Evolutionary conservation across 2,888 invertebrate species (phyloP), one percentile per base, ranked within the genome.

Genomic region (Drepanosiphum platanoidis): DNA sequence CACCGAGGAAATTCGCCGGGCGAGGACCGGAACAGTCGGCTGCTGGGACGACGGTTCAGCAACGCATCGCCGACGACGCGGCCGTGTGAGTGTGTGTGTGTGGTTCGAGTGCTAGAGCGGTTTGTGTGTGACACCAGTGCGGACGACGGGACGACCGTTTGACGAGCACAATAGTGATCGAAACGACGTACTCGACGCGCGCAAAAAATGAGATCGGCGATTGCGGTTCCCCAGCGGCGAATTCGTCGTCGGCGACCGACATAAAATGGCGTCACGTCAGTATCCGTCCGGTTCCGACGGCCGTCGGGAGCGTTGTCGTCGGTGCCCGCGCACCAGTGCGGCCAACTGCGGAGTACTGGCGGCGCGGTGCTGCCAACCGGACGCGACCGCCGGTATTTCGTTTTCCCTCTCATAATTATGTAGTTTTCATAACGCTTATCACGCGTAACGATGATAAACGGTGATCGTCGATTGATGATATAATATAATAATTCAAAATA

Each of bases 251-350:
- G 71, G 74, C 74, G 72, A 70, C 81, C 64, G 79, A 86, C 61
- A 68, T 86, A 82, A 77, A 86, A 78, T 86, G 86, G 80, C 86
- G 92, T 84, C 77, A 58, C 34, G 8, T 66, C 22, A 52, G 36
- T 52, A 5, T 3, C 22, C 52, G 52, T 82, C 84, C 75, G 84
- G 75, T 30, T 68, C 75, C 68, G n/a, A 34, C 64, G 74, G 27
- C 61, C 81, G 9, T 0, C 9, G 32, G 39, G 9, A 72, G 58
- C 42, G 81, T 74, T 66, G 27, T 46, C 39, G 32, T 75, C 58
- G 39, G 30, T 30, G 68, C 58, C 84, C n/a, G 30, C 11, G 2
- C 8, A 1, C 8, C 46, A 82, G 82, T 72, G 42, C 8, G 4
- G 34, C 82, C 82, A 82, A 64, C 18, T 1, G 22, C 36, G 7